Base-by-base conservation (phyloP, 2,797 vertebrate species). In the Bradypodion pumilum region DNA sequence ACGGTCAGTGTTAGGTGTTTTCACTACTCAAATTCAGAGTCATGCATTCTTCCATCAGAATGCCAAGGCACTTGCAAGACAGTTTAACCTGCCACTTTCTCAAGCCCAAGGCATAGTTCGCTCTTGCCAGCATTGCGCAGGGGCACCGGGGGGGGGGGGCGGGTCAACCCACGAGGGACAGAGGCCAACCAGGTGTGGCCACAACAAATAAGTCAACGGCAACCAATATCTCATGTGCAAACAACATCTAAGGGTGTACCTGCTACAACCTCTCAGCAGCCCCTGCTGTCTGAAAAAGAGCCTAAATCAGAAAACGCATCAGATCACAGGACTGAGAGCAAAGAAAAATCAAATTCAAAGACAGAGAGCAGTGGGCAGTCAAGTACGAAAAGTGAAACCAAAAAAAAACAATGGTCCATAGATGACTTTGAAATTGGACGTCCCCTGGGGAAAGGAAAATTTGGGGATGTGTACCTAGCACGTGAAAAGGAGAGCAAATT, bases 351-450 rank as follows among this genome's bases (percentile, higher is more conserved):
- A 66, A 80, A 89, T 87, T 88, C 91, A 88, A 92, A 89, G 84
- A 89, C 25, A 13, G 92, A 85, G 66, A 68, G 7, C 15, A 62
- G 37, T 68, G 56, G 72, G 46, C 83, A 87, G 73, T 90, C 91
- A 77, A 84, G 89, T 86, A 90, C 92, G 91, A 93, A 83, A 2
- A 93, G 94, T 88, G 95, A 95, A n/a, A 92, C 89, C 6, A 96
- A 95, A 89, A 96, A 93, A 89, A 97, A 96, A 84, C 97, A 97
- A 0, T 99, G 99, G 99, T 96, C 92, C 81, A 94, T 99, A 85
- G 98, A 99, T 75, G 97, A 99, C 35, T 99, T 99, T 94, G 99
- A 99, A 91, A 98, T 99, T 25, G 98, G 98, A 27, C 97, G 98
- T 8, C 98, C 98, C 2, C 93, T 99, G 80, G 99, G 99, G 40